Percentiles rank a stretch among this genome's conserved stretches.
Conservation (phyloP, 2,888 invertebrate species). For the Frankliniella fusca region DNA sequence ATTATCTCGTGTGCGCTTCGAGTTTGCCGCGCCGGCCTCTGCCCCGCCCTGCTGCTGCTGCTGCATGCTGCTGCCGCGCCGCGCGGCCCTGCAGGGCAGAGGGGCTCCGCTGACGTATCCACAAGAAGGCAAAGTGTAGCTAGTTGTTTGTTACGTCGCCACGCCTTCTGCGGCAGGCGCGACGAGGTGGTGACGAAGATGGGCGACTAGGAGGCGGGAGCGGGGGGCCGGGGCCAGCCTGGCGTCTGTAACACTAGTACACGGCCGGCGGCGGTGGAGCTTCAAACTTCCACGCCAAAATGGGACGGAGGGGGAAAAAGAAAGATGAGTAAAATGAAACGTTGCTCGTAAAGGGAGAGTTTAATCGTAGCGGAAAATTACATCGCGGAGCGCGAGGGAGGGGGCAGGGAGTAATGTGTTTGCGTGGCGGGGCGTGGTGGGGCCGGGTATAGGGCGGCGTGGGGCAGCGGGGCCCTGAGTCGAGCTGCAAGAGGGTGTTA, state of each 20-base stretch:
- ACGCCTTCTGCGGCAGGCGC: too few species aligned
- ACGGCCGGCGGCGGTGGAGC: too few species aligned
- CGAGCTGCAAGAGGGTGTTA: too few species aligned
- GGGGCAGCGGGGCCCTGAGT: neutral
- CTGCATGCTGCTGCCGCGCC: too few species aligned
- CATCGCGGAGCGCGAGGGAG: neutral
- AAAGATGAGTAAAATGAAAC: neutral
- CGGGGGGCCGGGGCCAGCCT: neutral
- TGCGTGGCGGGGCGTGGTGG: neutral
- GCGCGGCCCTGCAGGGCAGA: too few species aligned
- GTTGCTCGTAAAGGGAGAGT: neutral
- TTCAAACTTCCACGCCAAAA: neutral
- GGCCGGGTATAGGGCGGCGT: neutral
- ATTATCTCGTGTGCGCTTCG: conserved; percentile 3
- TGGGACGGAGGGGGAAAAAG: neutral
- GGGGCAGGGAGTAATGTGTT: neutral
- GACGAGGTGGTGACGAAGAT: too few species aligned
- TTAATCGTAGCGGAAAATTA: conserved; percentile 1
- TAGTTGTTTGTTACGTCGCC: too few species aligned
- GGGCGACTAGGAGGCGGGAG: neutral
- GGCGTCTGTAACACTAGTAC: too few species aligned
- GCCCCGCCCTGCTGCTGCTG: neutral
- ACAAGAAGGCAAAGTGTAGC: neutral
- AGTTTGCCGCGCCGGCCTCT: neutral
- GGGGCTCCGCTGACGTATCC: neutral